Evolutionary conservation across 1,140 invertebrate genomes (phyloP).

Genomic region (Polypedilum vanderplanki): DNA sequence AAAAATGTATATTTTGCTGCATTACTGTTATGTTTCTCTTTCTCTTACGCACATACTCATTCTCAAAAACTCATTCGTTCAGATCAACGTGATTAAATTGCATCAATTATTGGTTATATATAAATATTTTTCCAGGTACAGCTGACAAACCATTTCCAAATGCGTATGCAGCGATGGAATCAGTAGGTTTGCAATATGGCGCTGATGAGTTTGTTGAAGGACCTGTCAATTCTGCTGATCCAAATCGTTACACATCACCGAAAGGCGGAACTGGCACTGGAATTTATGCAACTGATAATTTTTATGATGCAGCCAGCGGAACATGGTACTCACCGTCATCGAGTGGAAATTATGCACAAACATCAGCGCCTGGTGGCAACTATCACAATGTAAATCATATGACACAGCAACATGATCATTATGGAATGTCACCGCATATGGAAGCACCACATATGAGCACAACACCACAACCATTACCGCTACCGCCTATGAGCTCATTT

Average conservation of each 20-base stretch:
- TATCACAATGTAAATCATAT: conserved; percentile 40
- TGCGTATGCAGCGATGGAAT: conserved; percentile 23
- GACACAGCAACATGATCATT: conserved; percentile 41
- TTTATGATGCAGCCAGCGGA: conserved; percentile 40
- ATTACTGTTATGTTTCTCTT: conserved; percentile 3
- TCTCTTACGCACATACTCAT: not conserved
- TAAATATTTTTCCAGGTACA: not conserved
- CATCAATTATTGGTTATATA: not conserved
- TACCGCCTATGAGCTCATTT: conserved; percentile 93
- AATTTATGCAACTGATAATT: conserved; percentile 40
- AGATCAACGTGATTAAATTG: not conserved
- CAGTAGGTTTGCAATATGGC: conserved; percentile 62
- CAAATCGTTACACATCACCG: conserved; percentile 73
- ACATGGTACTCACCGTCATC: conserved; percentile 40
- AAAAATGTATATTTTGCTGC: not conserved
- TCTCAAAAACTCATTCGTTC: not conserved
- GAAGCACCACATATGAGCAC: conserved; percentile 31
- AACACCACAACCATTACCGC: conserved; percentile 67
- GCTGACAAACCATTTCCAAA: conserved; percentile 22
- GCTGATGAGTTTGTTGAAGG: conserved; percentile 75
- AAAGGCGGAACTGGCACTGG: conserved; percentile 47
- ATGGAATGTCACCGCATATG: conserved; percentile 47
- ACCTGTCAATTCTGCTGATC: conserved; percentile 37
- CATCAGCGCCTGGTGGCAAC: conserved; percentile 34
- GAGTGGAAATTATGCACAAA: conserved; percentile 34